Base-by-base conservation (phyloP, 2,888 invertebrate genomes). In the Halictus quadricinctus region DNA sequence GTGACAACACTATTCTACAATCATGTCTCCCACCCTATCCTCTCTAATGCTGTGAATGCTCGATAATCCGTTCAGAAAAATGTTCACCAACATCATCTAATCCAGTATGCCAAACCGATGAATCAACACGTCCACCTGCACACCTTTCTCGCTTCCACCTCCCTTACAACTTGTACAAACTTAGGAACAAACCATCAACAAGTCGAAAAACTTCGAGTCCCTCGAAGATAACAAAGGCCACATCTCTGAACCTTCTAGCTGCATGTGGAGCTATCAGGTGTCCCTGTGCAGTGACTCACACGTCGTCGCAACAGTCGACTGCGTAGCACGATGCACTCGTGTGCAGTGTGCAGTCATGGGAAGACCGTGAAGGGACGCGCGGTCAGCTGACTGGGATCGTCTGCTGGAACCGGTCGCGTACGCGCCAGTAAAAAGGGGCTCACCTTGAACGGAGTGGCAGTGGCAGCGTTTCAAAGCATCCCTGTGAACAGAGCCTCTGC, bases 391-490 rank as follows among this genome's bases (percentile, higher is more conserved):
- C 78, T n/a, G 50, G 64, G 60, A n/a, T 36, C 70, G 48, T 70
- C 66, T 36, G 60, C 18, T 73, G 48, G 80, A 15, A 66, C 15
- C 46, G 66, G 76, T 50, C 66, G 18, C 21, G 10, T 41, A 50
- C 21, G 46, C 21, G n/a, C 29, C 18, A n/a, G n/a, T 21, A 72
- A 66, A 69, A 79, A 64, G 66, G 50, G 46, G 75, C 76, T 82
- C 85, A 90, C 90, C 88, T 90, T 85, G 83, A 83, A 81, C 78
- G 80, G 77, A 72, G 66, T 18, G 72, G 41, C 64, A 73, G 60
- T 43, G 25, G 29, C 79, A 74, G 60, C 29, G 76, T 81, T 64
- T 88, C 87, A 87, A 79, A 87, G 79, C 90, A 90, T 91, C 84
- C 86, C 90, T 83, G 73, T 75, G 72, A 77, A 76, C 79, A 72